A percentile compares a stretch with the other conserved stretches of the same genome.
Evolutionary conservation across 2,113 vertebrate genomes (phyloP).

Genomic region (Amphiprion ocellaris): DNA sequence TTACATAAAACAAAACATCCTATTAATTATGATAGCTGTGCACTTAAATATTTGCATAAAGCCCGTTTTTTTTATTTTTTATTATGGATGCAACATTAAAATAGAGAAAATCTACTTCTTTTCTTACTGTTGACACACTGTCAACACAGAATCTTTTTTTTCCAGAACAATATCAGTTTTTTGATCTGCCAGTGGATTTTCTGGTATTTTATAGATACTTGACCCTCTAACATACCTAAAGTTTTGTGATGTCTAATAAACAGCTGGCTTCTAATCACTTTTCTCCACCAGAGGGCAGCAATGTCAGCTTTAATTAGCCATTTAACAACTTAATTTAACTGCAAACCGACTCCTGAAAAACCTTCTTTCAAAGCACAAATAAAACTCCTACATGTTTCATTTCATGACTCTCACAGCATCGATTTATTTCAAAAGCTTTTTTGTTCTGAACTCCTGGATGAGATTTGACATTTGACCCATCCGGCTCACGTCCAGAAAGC

Average conservation of each 20-base stretch:
- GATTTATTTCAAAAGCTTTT: neutral
- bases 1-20: too few species aligned
- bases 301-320: neutral
- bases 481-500: neutral
- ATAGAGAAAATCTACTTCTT: too few species aligned
- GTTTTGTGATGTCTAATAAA: neutral
- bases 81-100: too few species aligned
- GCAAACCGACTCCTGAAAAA: neutral
- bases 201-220: neutral
- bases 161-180: too few species aligned
- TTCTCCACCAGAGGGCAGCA: neutral
- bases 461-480: constrained; percentile 2
- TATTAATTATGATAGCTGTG: too few species aligned
- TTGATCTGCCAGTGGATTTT: too few species aligned
- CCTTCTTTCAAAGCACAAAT: neutral
- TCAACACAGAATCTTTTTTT: too few species aligned
- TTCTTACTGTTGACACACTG: too few species aligned
- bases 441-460: neutral
- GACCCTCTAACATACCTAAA: neutral
- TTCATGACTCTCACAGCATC: neutral
- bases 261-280: neutral
- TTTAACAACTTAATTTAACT: neutral
- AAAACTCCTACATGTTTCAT: neutral
- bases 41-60: too few species aligned
- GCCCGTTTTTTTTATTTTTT: too few species aligned